Conservation (phyloP, 2,113 vertebrate species). For the Athene cunicularia region DNA sequence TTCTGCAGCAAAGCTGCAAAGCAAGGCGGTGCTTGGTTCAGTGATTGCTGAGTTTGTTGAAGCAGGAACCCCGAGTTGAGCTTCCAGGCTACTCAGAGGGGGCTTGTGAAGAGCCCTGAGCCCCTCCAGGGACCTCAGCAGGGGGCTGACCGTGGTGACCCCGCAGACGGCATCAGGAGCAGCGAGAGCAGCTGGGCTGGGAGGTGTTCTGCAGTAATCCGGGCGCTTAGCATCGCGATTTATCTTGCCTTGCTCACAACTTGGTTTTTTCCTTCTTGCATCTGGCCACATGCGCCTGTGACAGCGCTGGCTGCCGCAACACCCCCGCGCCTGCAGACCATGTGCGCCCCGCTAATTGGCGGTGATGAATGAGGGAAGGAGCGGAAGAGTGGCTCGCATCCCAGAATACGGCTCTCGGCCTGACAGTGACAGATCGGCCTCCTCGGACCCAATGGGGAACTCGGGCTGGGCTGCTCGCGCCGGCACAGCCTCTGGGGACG, state of each 20-base stretch:
- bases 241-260: background rate
- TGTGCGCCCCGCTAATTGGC: background rate
- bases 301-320: background rate
- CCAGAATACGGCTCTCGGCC: background rate
- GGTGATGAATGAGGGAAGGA: background rate
- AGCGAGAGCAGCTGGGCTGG: fast-evolving
- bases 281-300: background rate
- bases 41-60: background rate
- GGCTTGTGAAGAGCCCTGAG: background rate
- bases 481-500: background rate
- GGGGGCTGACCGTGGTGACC: background rate
- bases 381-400: fast-evolving
- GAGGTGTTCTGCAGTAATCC: fast-evolving
- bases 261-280: background rate
- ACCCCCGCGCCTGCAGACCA: background rate
- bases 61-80: background rate
- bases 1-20: background rate
- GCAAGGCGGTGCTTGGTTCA: no score
- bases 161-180: background rate
- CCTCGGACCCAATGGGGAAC: fast-evolving
- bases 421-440: background rate
- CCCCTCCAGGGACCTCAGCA: background rate
- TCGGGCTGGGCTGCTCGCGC: background rate
- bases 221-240: background rate
- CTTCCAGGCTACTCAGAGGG: background rate